phyloP scores from a whole-genome alignment of 2,888 invertebrate species.

The Ptilodon capucinus region DNA sequence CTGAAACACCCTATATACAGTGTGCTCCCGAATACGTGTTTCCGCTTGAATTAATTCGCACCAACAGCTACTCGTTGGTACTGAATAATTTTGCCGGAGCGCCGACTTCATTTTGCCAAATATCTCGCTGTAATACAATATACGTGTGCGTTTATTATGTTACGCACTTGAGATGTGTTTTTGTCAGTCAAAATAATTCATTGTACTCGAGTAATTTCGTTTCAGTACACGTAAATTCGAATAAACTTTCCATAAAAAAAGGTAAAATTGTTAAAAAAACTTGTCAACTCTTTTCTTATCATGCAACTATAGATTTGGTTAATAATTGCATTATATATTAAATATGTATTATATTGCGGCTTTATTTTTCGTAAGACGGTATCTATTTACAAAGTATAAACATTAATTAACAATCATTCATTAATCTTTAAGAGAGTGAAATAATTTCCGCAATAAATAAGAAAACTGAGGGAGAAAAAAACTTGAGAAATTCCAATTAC shows the following conservation, averaged over 20 bases:
- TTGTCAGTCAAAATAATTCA: neutral
- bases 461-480: slow-evolving; percentile 18
- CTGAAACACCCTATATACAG: too few species aligned
- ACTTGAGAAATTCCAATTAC: slow-evolving; percentile 52
- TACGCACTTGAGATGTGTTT: neutral
- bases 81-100: slow-evolving; percentile 14
- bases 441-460: slow-evolving; percentile 35
- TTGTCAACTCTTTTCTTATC: too few species aligned
- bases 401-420: neutral
- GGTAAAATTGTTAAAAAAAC: neutral
- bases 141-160: neutral
- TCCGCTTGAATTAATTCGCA: slow-evolving; percentile 16
- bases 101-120: slow-evolving; percentile 12
- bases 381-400: neutral
- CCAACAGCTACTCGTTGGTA: neutral
- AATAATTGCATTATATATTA: too few species aligned
- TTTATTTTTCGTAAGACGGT: too few species aligned
- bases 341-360: too few species aligned
- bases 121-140: neutral
- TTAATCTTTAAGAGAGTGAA: slow-evolving; percentile 1
- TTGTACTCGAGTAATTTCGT: neutral
- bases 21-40: slow-evolving; percentile 7
- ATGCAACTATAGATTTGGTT: too few species aligned
- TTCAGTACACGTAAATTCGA: neutral
- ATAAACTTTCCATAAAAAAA: neutral